Evolutionary conservation across 2,797 vertebrate genomes (phyloP).

Genomic region (Spinus olivaceus): DNA sequence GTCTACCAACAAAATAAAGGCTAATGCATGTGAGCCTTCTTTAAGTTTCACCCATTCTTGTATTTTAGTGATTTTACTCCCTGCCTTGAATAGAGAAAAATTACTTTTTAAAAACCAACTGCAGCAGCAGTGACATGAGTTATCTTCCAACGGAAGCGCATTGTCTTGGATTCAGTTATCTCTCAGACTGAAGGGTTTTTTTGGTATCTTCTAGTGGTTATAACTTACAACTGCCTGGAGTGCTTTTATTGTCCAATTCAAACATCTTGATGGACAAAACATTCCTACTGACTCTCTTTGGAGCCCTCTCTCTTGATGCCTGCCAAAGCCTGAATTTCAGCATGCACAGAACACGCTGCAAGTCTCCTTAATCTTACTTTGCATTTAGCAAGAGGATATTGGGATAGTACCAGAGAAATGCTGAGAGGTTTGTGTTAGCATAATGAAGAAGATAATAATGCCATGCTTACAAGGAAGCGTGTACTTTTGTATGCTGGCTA

Average conservation of each 20-base stretch:
- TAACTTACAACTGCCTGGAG: constrained; percentile 60
- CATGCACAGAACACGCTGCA: neutral
- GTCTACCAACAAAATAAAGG: constrained; percentile 39
- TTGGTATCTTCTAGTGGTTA: constrained; percentile 28
- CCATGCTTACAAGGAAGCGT: neutral
- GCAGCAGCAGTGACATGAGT: constrained; percentile 27
- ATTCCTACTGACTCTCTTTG: constrained; percentile 33
- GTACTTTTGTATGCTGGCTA: neutral
- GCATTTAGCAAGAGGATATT: neutral
- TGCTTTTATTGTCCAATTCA: constrained; percentile 51
- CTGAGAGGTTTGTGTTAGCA: neutral
- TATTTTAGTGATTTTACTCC: constrained; percentile 43
- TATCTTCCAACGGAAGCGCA: constrained; percentile 25
- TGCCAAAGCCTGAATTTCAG: constrained; percentile 7
- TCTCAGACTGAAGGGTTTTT: constrained; percentile 11
- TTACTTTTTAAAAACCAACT: constrained; percentile 49
- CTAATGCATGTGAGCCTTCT: neutral
- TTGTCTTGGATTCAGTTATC: constrained; percentile 58
- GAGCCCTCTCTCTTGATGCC: neutral
- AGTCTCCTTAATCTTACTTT: constrained; percentile 28
- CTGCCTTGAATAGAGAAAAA: constrained; percentile 45
- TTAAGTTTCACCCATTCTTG: constrained; percentile 21
- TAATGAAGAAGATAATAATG: neutral
- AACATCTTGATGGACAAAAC: constrained; percentile 56
- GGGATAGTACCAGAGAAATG: neutral